A percentile compares a stretch with the other conserved stretches of the same genome.
phyloP scores from a whole-genome alignment of 2,888 invertebrate genomes.

The Priapulus caudatus region DNA sequence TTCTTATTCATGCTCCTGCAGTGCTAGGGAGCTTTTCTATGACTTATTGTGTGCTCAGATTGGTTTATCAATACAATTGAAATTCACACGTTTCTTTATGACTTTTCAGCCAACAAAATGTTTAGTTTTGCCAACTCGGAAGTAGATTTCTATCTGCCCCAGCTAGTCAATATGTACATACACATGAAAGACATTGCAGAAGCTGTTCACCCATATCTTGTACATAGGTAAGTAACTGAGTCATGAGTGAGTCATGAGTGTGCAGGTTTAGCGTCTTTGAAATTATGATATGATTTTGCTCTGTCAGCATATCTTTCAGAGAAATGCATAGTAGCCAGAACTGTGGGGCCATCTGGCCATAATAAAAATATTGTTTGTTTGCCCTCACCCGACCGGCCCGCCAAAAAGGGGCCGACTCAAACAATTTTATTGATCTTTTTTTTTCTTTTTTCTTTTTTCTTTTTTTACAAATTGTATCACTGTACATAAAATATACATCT shows the following conservation, averaged over 20 bases:
- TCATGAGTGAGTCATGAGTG: constrained; percentile 4
- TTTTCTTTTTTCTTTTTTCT: no score
- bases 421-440: no score
- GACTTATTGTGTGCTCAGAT: no score
- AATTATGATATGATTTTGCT: constrained; percentile 4
- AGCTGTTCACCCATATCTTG: constrained; percentile 68
- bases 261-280: constrained; percentile 5
- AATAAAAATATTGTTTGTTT: no score
- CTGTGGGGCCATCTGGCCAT: no score
- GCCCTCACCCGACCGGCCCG: no score
- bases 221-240: constrained; percentile 51
- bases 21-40: no score
- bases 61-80: no score
- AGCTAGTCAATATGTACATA: constrained; percentile 94
- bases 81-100: constrained; percentile 17
- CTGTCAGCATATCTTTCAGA: constrained; percentile 4
- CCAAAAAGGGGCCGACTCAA: no score
- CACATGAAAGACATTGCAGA: constrained; percentile 96
- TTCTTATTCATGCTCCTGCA: no score
- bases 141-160: constrained; percentile 95
- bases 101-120: constrained; percentile 67
- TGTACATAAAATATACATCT: no score
- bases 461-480: no score
- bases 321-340: constrained; percentile 17
- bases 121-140: constrained; percentile 83